Conservation (phyloP, 2,888 invertebrate genomes). For the Ceriagrion tenellum region DNA sequence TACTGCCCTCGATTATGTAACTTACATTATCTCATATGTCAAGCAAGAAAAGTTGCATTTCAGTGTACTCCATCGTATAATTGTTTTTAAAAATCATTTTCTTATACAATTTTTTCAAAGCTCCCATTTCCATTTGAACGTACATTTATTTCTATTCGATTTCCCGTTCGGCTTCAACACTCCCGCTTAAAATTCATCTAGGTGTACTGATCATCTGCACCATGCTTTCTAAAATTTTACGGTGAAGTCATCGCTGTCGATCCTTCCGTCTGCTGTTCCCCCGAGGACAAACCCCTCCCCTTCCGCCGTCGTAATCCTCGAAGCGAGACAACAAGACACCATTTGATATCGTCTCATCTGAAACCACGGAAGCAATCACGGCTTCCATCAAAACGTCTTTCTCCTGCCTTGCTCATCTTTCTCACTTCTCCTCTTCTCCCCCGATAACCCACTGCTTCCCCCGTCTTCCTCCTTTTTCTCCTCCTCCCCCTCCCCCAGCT, state of each 20-base stretch:
- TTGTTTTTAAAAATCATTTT: too few relatives aligned
- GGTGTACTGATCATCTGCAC: not conserved
- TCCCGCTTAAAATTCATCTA: not conserved
- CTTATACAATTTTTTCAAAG: too few relatives aligned
- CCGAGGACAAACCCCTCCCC: not conserved
- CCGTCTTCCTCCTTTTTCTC: not conserved
- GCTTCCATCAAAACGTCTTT: slow-evolving; percentile 49
- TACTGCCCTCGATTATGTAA: too few relatives aligned
- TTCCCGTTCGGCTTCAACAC: not conserved
- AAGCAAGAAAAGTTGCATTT: too few relatives aligned
- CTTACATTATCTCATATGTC: too few relatives aligned
- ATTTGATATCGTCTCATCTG: slow-evolving; percentile 45
- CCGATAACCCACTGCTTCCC: not conserved
- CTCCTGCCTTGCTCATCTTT: not conserved
- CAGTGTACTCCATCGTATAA: too few relatives aligned
- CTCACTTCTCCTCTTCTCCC: not conserved
- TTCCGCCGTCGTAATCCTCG: not conserved
- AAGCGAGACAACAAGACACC: slow-evolving; percentile 26
- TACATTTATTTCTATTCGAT: not conserved
- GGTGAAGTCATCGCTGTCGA: not conserved
- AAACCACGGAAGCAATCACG: slow-evolving; percentile 45
- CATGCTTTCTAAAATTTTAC: not conserved
- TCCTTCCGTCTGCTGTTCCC: not conserved
- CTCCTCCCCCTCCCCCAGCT: not conserved
- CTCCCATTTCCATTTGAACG: too few relatives aligned